Evolutionary conservation across 2,113 vertebrate genomes (phyloP).

Genomic region (Catharus minimus): DNA sequence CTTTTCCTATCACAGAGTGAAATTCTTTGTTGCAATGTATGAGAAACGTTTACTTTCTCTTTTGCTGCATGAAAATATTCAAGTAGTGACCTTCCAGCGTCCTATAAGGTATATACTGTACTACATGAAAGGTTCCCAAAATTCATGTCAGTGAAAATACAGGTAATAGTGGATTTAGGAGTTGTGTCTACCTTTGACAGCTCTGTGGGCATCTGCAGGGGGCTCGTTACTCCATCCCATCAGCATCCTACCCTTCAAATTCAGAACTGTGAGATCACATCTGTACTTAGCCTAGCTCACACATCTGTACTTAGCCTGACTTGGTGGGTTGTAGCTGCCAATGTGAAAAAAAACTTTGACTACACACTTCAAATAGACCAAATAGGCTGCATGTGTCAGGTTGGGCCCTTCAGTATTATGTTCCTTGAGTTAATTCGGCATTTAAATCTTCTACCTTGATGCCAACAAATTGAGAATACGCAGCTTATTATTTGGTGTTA

Average conservation of each 20-base stretch:
- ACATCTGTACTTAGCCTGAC: not conserved
- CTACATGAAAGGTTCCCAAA: not conserved
- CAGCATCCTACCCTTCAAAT: not conserved
- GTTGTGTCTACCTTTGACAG: not conserved
- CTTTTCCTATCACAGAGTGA: not conserved
- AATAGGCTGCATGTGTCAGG: not conserved
- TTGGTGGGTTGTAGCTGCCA: not conserved
- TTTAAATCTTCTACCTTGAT: not conserved
- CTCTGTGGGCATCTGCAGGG: not conserved
- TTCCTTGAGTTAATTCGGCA: not conserved
- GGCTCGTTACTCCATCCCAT: not conserved
- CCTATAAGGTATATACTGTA: not conserved
- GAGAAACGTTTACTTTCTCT: not conserved
- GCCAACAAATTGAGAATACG: not conserved
- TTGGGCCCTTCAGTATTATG: not conserved
- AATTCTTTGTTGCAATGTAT: not conserved
- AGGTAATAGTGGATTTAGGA: not conserved
- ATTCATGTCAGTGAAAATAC: not conserved
- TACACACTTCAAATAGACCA: not conserved
- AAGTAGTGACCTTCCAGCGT: not conserved
- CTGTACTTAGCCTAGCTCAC: not conserved
- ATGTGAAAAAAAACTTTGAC: not conserved
- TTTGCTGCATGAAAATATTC: not conserved
- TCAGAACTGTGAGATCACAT: not conserved
- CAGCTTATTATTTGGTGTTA: not conserved